Base-by-base conservation (phyloP, 2,888 invertebrate genomes). In the Andrena haemorrhoa region DNA sequence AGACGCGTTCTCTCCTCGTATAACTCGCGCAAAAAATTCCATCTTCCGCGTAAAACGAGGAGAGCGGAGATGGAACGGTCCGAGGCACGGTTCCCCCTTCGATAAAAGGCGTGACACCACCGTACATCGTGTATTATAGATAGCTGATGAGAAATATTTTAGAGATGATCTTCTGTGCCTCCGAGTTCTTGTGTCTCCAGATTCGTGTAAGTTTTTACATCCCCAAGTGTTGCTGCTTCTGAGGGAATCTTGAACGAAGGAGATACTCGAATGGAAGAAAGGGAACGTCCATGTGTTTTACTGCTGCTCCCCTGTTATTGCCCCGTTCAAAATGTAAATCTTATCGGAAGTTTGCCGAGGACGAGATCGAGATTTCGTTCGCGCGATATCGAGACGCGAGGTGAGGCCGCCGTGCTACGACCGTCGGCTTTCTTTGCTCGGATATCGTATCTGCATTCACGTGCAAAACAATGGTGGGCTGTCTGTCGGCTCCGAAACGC, bases 381-480 rank as follows among this genome's bases (percentile, higher is more conserved):
- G 23, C 20, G 41, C 16, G 72, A 71, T 72, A 61, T 63, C 65
- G 69, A 61, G 31, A 53, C 12, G 26, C 49, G 35, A 53, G 63
- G 26, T 33, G 31, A 23, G 23, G 12, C 31, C 51, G 33, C n/a
- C 31, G n/a, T 5, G 29, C 47, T 29, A 51, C 33, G 33, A 49
- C 12, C 66, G 35, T 47, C 73, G 66, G 56, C 20, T 76, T 71
- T 51, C 75, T 61, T 64, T 41, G 60, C 26, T 23, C 12, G 8
- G 85, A 77, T 77, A 85, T 53, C 77, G 35, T 58, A 56, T 82
- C 70, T 85, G 63, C 70, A 74, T 74, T 78, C 85, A 66, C 33
- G 10, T 29, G 29, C 41, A 23, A 75, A 76, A 85, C 85, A 85
- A 85, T 85, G 75, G 82, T 58, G 70, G 49, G 49, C 58, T 68